Evolutionary conservation across 1,140 invertebrate genomes (phyloP).

Genomic region (Ylistrum balloti): DNA sequence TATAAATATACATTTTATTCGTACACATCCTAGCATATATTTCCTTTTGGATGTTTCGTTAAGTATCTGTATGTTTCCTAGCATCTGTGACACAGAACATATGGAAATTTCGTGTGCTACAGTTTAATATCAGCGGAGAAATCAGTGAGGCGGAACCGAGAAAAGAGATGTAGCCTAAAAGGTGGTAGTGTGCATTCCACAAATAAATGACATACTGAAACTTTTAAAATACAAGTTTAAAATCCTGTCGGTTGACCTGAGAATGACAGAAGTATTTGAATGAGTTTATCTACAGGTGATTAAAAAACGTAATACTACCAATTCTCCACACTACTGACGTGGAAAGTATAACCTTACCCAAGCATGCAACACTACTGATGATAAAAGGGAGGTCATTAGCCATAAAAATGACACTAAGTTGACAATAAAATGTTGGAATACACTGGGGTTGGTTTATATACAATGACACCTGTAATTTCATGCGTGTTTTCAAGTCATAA

Average conservation of each 20-base stretch:
- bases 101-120: neutral
- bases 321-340: neutral
- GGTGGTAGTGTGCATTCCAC: neutral
- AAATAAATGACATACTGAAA: neutral
- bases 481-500: neutral
- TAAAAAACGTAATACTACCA: neutral
- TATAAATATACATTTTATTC: neutral
- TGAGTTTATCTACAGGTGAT: neutral
- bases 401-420: neutral
- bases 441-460: neutral
- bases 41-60: neutral
- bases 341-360: neutral
- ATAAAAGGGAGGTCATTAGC: neutral
- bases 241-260: neutral
- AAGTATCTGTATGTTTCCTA: neutral
- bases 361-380: neutral
- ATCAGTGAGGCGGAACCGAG: neutral
- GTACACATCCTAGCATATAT: neutral
- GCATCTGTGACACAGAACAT: conserved; percentile 13
- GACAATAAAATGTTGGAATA: neutral
- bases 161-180: neutral
- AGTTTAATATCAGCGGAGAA: neutral
- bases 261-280: neutral
- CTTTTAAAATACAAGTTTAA: conserved; percentile 29
- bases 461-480: neutral